These are phyloP conservation scores for Pecten maximus DNA, from an alignment of 2,888 invertebrate species.

Conservation along the genomic window DNA sequence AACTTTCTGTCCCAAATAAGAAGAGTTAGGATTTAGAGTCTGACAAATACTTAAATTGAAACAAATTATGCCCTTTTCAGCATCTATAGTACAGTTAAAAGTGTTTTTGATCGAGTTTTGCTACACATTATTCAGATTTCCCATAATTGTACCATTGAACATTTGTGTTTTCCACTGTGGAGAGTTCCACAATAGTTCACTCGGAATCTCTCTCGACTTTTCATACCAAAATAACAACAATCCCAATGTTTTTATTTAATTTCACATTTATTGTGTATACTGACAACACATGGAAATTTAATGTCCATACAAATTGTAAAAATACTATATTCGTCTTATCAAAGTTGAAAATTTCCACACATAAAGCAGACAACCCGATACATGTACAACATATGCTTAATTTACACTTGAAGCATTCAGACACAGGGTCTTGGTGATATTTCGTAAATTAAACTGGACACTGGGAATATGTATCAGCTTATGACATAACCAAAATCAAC, in stretches of 20 bases:
- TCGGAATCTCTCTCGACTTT: not conserved
- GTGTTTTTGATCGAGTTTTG: too few species aligned
- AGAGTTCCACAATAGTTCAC: not conserved
- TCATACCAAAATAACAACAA: not conserved
- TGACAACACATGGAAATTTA: constrained; percentile 33
- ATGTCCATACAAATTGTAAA: constrained; percentile 33
- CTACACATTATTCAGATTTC: not conserved
- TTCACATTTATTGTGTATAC: not conserved
- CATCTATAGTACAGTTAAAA: not conserved
- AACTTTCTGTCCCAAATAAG: not conserved
- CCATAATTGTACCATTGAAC: not conserved
- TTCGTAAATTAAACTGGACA: not conserved
- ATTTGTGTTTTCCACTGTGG: not conserved
- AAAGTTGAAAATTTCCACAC: not conserved
- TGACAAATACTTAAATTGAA: not conserved
- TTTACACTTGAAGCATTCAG: not conserved
- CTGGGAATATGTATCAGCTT: not conserved
- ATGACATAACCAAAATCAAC: not conserved
- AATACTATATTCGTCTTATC: constrained; percentile 30
- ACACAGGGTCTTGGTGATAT: not conserved
- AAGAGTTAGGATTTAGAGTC: not conserved
- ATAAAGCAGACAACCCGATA: constrained; percentile 21
- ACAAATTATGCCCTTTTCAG: not conserved
- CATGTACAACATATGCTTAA: not conserved
- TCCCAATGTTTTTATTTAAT: not conserved